Base-by-base conservation (phyloP, 1,140 invertebrate species). In the Homalodisca vitripennis region DNA sequence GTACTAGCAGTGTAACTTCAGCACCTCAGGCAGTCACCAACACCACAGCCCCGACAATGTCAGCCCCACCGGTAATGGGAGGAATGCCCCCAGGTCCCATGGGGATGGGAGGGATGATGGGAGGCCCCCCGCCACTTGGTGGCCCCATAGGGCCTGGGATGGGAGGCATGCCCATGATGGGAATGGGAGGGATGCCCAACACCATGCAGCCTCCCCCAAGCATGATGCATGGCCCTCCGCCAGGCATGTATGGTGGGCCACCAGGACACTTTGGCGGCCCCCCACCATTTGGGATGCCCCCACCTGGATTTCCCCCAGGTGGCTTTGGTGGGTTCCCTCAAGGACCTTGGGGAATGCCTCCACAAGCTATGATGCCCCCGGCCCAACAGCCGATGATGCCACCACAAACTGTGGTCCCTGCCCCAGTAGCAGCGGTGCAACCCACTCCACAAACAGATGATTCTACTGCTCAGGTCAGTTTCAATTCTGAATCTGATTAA, bases 241-340 rank as follows among this genome's bases (percentile, higher is more conserved):
- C 83, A 51, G 84, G 83, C 31, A 82, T 71, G 55, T 86, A 84
- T 76, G 82, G 82, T 30, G 84, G 81, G 1, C 85, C 86, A 34
- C 80, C 79, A 82, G 81, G 70, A 10, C 82, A 79, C 70, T 86
- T 88, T 76, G 77, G 77, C 76, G 86, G 85, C 32, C 82, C 81
- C 70, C 85, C 88, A 1, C 89, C 88, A 1, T 88, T 87, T 75
- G 87, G 86, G 29, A 84, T 88, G 82, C 89, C 87, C 29, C 87
- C 86, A 3, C 88, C 85, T 71, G 87, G 85, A 17, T 86, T 87
- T 75, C 81, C 75, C 26, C 74, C 75, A 1, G 74, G 73, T 51
- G 71, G 73, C 20, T 72, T 68, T 24, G 70, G 32, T 57, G 46
- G 70, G 29, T 47, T 66, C 63, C 62, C 14, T 53, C 70, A 55